Evolutionary conservation across 2,113 vertebrate genomes (phyloP), one percentile per base, ranked within the genome.

Genomic region (Aepyceros melampus): DNA sequence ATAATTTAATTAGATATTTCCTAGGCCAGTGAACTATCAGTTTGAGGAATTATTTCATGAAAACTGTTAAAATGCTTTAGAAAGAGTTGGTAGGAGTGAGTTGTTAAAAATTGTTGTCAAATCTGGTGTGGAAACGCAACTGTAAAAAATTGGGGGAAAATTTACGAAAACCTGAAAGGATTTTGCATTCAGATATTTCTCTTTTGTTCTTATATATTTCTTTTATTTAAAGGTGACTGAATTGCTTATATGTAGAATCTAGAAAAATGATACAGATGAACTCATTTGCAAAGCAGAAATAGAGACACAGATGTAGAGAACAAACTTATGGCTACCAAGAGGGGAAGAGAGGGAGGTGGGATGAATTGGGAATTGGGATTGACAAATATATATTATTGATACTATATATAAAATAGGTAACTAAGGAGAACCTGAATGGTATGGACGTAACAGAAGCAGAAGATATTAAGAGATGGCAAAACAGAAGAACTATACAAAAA

Each of bases 161-260:
- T 43, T 87, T 79, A 60, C 5, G n/a, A 95, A 87, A 82, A 56
- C 78, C 25, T 82, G 47, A 15, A 78, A 67, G 14, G 36, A 62
- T 87, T 92, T 96, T 94, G 14, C 33, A 79, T 90, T 94, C 21
- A 94, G 12, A 51, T 45, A 33, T 3, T 71, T 91, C 19, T 95
- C 25, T 83, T 2, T 78, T 67, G 27, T 84, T 21, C 27, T 56
- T 89, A 90, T 62, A 13, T 83, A 76, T 94, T 97, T 7, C 33
- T 87, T 87, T 97, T 40, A 76, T 76, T 95, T 87, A 92, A 93
- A 94, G 82, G 33, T 94, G 85, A n/a, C 64, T 67, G 58, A 87
- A 76, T 76, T 76, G 71, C 12, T 76, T 76, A 43, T 43, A 14
- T 76, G 23, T 76, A 76, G 36, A 14, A 43, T 43, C 71, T 43